Conservation (phyloP, 2,113 vertebrate species). For the Columba janthina region DNA sequence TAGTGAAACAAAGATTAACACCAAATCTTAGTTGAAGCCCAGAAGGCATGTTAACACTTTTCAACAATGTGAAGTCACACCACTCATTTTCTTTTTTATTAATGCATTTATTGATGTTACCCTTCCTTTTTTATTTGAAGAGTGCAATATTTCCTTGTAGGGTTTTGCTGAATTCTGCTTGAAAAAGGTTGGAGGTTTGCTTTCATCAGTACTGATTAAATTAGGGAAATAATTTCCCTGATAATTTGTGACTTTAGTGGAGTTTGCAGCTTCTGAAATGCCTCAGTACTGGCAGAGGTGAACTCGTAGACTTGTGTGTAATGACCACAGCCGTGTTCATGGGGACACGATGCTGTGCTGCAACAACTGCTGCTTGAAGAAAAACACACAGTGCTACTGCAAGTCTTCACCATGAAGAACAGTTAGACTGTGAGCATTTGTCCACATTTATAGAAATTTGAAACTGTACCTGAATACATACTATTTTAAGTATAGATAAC, state of each 20-base stretch:
- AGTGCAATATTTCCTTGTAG: neutral
- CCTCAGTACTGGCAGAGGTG: neutral
- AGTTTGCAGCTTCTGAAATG: neutral
- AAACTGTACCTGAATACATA: neutral
- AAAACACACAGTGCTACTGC: fast-evolving
- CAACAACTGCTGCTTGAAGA: fast-evolving
- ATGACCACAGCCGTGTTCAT: neutral
- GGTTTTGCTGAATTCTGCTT: neutral
- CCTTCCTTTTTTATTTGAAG: neutral
- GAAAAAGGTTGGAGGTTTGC: neutral
- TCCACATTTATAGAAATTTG: neutral
- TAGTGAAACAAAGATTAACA: neutral
- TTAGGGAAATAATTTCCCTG: neutral
- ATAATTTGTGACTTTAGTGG: neutral
- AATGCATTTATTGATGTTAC: neutral
- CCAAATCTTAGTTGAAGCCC: neutral
- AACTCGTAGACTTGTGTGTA: neutral
- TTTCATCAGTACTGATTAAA: neutral
- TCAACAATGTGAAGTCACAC: neutral
- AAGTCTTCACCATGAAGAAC: neutral
- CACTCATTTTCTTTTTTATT: neutral
- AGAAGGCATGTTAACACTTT: neutral
- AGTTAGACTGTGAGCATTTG: neutral
- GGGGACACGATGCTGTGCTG: neutral
- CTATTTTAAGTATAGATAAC: neutral